Percentiles rank a stretch among this genome's conserved stretches.
Evolutionary conservation across 2,888 invertebrate genomes (phyloP).

Genomic region (Alcis repandata): DNA sequence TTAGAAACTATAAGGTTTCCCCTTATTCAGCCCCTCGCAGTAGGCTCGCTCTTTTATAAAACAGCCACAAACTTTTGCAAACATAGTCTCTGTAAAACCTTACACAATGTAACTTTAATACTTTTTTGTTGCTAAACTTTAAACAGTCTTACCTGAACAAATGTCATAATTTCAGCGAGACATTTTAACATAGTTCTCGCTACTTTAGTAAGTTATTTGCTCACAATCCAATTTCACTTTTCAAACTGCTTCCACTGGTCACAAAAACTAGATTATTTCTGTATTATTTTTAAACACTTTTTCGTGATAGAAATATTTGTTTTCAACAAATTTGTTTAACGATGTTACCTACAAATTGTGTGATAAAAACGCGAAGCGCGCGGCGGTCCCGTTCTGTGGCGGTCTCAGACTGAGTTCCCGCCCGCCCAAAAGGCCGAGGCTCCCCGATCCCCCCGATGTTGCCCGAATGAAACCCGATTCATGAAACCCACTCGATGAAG

Average conservation of each 20-base stretch:
- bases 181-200: conserved; percentile 71
- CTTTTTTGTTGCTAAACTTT: conserved; percentile 37
- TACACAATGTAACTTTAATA: conserved; percentile 19
- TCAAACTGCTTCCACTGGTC: conserved; percentile 62
- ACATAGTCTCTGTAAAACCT: conserved; percentile 9
- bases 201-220: conserved; percentile 65
- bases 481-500: conserved; percentile 83
- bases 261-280: conserved; percentile 47
- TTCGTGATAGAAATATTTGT: conserved; percentile 46
- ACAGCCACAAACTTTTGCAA: conserved; percentile 16
- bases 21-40: conserved; percentile 17
- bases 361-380: conserved; percentile 45
- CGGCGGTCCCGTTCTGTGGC: conserved; percentile 60
- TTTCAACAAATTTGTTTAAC: conserved; percentile 62
- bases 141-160: conserved; percentile 68
- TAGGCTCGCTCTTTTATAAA: conserved; percentile 11
- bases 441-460: conserved; percentile 60
- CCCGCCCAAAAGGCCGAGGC: conserved; percentile 72
- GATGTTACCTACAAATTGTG: conserved; percentile 66
- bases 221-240: conserved; percentile 74
- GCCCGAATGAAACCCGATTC: conserved; percentile 67
- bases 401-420: conserved; percentile 74
- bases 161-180: conserved; percentile 67
- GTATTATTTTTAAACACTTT: conserved; percentile 44
- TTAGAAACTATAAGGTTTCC: conserved; percentile 33